phyloP scores from a whole-genome alignment of 1,140 invertebrate genomes.

The Diorhabda carinulata region DNA sequence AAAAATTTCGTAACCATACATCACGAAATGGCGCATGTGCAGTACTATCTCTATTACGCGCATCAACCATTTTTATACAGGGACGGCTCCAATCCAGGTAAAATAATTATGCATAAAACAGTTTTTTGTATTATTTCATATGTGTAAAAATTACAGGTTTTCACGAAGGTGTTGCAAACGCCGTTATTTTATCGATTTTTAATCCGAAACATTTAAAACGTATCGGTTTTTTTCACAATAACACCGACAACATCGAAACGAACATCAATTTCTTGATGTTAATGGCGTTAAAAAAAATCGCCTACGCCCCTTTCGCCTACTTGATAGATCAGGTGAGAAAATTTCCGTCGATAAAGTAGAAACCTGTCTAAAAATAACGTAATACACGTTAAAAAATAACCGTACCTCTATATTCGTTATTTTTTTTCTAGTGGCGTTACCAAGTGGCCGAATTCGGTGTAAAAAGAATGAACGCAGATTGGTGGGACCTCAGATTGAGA shows the following conservation, averaged over 20 bases:
- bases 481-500: conserved; percentile 73
- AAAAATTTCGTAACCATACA: conserved; percentile 76
- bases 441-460: conserved; percentile 71
- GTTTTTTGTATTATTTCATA: not conserved
- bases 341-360: too few relatives aligned
- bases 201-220: conserved; percentile 70
- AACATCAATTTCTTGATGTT: conserved; percentile 78
- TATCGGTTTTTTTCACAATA: conserved; percentile 67
- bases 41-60: conserved; percentile 79
- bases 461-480: conserved; percentile 69
- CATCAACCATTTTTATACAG: conserved; percentile 70
- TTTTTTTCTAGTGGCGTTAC: conserved; percentile 65
- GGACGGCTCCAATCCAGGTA: conserved; percentile 75
- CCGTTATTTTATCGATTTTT: conserved; percentile 71
- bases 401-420: not conserved
- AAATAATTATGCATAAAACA: conserved; percentile 6
- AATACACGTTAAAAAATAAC: too few relatives aligned
- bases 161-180: conserved; percentile 85
- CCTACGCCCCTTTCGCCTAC: conserved; percentile 75
- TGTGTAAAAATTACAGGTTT: conserved; percentile 59
- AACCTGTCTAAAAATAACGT: too few relatives aligned
- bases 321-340: conserved; percentile 64
- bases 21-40: conserved; percentile 82
- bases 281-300: conserved; percentile 77
- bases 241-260: conserved; percentile 62